A percentile compares a stretch with the other conserved stretches of the same genome.
These are phyloP conservation scores for Cetonia aurata DNA, from an alignment of 2,888 invertebrate species.

Conservation along the genomic window DNA sequence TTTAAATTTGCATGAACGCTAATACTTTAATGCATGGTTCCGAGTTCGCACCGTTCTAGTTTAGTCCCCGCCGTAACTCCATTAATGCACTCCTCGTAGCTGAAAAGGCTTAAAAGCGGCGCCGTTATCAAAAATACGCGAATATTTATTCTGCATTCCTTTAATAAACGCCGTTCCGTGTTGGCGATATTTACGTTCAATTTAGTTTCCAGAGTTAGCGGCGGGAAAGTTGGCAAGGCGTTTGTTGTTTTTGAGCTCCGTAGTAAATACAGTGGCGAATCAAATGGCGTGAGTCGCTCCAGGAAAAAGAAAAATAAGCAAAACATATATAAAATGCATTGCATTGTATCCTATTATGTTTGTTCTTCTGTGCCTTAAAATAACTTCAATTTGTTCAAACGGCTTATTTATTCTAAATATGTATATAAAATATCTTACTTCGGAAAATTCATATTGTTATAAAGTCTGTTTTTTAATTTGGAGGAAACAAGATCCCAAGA, in stretches of 20 bases:
- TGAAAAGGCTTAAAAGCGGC: constrained; percentile 22
- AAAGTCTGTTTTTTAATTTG: no score
- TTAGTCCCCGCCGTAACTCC: not conserved
- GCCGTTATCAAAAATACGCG: constrained; percentile 22
- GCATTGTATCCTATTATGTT: no score
- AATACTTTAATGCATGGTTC: constrained; percentile 18
- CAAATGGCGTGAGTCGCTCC: constrained; percentile 24
- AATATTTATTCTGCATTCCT: constrained; percentile 24
- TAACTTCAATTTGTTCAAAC: no score
- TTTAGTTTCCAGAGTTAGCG: constrained; percentile 19
- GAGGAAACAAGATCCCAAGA: no score
- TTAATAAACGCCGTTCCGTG: constrained; percentile 23
- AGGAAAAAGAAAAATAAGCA: not conserved
- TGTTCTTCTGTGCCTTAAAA: no score
- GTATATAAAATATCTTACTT: no score
- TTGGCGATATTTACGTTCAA: constrained; percentile 27
- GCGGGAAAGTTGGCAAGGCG: constrained; percentile 33
- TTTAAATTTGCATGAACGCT: constrained; percentile 12
- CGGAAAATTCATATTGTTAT: no score
- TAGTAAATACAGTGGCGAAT: constrained; percentile 41
- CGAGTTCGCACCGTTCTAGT: constrained; percentile 1
- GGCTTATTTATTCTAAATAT: no score
- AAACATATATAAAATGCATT: constrained; percentile 1
- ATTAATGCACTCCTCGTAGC: constrained; percentile 11
- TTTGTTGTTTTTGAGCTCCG: constrained; percentile 31